Conservation (phyloP, 2,113 vertebrate species). For the Centropus bengalensis region DNA sequence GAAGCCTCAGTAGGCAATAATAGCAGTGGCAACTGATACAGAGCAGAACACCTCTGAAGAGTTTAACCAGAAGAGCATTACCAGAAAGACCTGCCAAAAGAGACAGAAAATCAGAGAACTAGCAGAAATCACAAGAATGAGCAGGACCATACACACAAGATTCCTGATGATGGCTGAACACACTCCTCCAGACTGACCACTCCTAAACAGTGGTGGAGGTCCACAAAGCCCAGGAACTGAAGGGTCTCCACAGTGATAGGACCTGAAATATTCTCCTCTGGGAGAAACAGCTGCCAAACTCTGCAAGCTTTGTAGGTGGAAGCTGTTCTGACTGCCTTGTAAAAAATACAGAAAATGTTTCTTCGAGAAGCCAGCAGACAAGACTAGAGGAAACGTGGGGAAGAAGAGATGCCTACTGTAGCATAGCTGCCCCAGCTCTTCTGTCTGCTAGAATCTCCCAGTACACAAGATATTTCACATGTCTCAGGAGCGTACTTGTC, state of each 20-base stretch:
- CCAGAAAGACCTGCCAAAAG: slow-evolving; percentile 34
- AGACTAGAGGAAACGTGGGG: neutral
- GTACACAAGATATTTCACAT: neutral
- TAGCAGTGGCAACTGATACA: neutral
- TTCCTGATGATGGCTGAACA: neutral
- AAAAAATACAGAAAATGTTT: neutral
- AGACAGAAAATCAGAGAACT: neutral
- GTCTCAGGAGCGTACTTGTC: neutral
- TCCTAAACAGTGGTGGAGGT: neutral
- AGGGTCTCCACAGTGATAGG: slow-evolving; percentile 21
- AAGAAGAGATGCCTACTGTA: neutral
- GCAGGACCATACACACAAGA: neutral
- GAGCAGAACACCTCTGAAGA: slow-evolving; percentile 37
- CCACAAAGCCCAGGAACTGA: slow-evolving; percentile 47
- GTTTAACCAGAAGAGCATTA: slow-evolving; percentile 37
- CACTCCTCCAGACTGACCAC: neutral
- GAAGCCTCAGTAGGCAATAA: neutral
- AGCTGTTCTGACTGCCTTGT: neutral
- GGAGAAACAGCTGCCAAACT: slow-evolving; percentile 49
- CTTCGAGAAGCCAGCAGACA: neutral
- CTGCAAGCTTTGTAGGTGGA: neutral
- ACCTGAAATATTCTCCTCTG: neutral
- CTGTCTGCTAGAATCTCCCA: neutral
- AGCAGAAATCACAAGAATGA: slow-evolving; percentile 44
- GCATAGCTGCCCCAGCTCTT: neutral